Base-by-base conservation (phyloP, 2,113 vertebrate genomes). In the Ictidomys tridecemlineatus region DNA sequence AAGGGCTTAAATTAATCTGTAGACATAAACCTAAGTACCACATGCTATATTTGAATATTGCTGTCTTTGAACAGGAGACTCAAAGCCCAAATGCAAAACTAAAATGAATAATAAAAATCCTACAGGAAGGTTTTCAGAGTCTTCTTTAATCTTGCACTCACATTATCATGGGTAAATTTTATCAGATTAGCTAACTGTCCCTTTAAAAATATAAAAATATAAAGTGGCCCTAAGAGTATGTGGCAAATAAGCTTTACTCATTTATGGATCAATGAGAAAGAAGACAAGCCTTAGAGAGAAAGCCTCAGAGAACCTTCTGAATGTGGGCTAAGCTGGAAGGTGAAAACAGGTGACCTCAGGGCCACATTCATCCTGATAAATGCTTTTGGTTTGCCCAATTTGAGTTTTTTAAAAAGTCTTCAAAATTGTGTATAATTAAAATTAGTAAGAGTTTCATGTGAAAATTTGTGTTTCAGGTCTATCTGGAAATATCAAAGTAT, bases 401-500 rank as follows among this genome's bases (percentile, higher is more conserved):
- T 14, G 63, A 32, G 53, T 53, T 67, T 92, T 93, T 42, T 13
- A 63, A 90, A 63, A 22, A 32, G 32, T 48, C 80, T 95, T 42
- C 0, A 53, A 72, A 95, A 83, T 17, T 39, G 7, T 7, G 22
- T 83, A 26, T 14, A 82, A 80, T 48, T 61, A 94, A 95, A 96
- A 61, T 61, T 65, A 73, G 34, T 4, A 2, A 70, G 2, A 72
- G n/a, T 53, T 83, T 70, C 45, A 91, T 13, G 78, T 5, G 17
- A 51, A 89, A 93, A 74, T 10, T 58, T 45, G 28, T 37, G 37
- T 76, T 89, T 93, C 22, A 11, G 2, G 4, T 93, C 86, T 82
- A 53, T 96, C 72, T 86, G n/a, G 20, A 93, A 94, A 96, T 91
- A 77, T 61, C 67, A 78, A 42, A 78, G 69, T 11, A 95, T 78